phyloP scores from a whole-genome alignment of 2,888 invertebrate genomes.

The Drosophila antonietae region DNA sequence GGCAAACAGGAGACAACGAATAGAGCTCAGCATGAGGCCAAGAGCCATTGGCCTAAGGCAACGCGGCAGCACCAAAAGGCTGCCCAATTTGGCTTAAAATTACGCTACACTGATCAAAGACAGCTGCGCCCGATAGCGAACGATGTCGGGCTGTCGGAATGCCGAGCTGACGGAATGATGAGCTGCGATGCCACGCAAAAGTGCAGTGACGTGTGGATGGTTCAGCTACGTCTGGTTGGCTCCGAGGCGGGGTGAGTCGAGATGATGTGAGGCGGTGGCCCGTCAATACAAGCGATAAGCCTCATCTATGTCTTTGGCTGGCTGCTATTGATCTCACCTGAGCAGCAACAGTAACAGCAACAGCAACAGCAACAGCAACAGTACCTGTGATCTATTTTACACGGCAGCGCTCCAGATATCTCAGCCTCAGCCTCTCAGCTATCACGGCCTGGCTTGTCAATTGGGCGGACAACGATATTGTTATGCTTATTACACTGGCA shows the following conservation, averaged over 20 bases:
- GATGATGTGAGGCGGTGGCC: conserved; percentile 23
- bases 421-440: conserved; percentile 9
- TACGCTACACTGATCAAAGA: conserved; percentile 82
- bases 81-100: conserved; percentile 81
- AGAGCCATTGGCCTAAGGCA: conserved; percentile 3
- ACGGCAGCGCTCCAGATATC: conserved; percentile 70
- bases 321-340: conserved; percentile 82
- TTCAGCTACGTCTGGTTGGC: conserved; percentile 27
- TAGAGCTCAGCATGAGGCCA: conserved; percentile 40
- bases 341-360: conserved; percentile 36
- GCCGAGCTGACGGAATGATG: conserved; percentile 47
- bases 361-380: conserved; percentile 33
- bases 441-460: conserved; percentile 64
- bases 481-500: conserved; percentile 82
- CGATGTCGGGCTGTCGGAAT: conserved; percentile 31
- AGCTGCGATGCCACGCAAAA: conserved; percentile 51
- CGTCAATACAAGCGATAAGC: conserved; percentile 72
- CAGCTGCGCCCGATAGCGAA: conserved; percentile 67
- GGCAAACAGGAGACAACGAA: conserved; percentile 16
- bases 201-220: conserved; percentile 77
- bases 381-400: conserved; percentile 79
- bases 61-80: conserved; percentile 59
- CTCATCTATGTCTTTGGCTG: conserved; percentile 51
- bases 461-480: conserved; percentile 83
- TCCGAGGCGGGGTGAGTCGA: conserved; percentile 12